phyloP scores from a whole-genome alignment of 2,797 vertebrate species.

The Hemitrygon akajei region DNA sequence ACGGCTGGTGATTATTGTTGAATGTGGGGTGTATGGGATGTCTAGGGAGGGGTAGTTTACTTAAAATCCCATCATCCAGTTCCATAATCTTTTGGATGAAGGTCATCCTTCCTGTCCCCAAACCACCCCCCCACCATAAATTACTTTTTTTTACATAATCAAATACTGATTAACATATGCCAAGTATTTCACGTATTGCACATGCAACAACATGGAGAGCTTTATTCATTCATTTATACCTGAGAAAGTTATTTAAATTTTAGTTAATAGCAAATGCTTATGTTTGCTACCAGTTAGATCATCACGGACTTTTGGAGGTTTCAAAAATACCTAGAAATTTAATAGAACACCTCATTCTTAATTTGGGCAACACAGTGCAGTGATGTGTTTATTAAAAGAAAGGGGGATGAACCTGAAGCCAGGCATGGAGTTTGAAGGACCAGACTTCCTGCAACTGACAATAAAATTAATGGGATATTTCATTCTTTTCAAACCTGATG shows the following conservation, averaged over 20 bases:
- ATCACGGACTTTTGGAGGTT: background rate
- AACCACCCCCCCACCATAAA: background rate
- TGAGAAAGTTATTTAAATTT: background rate
- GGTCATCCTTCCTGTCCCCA: background rate
- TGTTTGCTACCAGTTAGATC: background rate
- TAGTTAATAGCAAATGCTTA: background rate
- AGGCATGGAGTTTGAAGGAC: background rate
- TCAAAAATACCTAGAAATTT: background rate
- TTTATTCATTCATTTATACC: background rate
- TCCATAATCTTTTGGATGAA: background rate
- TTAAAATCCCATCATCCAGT: background rate
- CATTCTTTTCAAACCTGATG: background rate
- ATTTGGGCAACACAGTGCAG: background rate
- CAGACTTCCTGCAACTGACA: background rate
- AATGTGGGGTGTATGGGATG: too few species aligned
- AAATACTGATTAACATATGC: background rate
- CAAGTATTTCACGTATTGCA: background rate
- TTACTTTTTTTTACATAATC: conserved; percentile 1
- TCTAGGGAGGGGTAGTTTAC: too few species aligned
- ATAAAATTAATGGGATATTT: background rate
- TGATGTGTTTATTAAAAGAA: background rate
- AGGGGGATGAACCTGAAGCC: background rate
- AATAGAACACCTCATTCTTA: background rate
- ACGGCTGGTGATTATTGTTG: background rate
- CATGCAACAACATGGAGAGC: background rate